Evolutionary conservation across 2,113 vertebrate genomes (phyloP).

Genomic region (mouse (Mus musculus)): GRCm39 chr2:45015501-45016000

Average conservation of each 20-base stretch:
- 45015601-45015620: conserved; percentile 76
- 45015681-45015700: conserved; percentile 86
- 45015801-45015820: conserved; percentile 81
- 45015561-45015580: conserved; percentile 50
- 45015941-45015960: conserved; percentile 86
- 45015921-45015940: conserved; percentile 87
- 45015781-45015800: conserved; percentile 82
- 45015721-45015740: conserved; percentile 84
- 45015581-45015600: conserved; percentile 69
- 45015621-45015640: conserved; percentile 78
- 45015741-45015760: conserved; percentile 75
- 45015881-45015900: conserved; percentile 89
- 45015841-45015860: conserved; percentile 86
- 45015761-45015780: conserved; percentile 81
- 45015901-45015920: conserved; percentile 90
- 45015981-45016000: conserved; percentile 78
- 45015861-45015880: conserved; percentile 87
- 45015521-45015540: conserved; percentile 20
- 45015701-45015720: conserved; percentile 85
- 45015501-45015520: background rate
- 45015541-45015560: conserved; percentile 60
- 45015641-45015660: conserved; percentile 72
- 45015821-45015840: conserved; percentile 89
- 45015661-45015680: conserved; percentile 78
- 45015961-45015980: conserved; percentile 83